Evolutionary conservation across 2,113 vertebrate genomes (phyloP), one percentile per base, ranked within the genome.

Genomic region (Petrocephalus zakoni): DNA sequence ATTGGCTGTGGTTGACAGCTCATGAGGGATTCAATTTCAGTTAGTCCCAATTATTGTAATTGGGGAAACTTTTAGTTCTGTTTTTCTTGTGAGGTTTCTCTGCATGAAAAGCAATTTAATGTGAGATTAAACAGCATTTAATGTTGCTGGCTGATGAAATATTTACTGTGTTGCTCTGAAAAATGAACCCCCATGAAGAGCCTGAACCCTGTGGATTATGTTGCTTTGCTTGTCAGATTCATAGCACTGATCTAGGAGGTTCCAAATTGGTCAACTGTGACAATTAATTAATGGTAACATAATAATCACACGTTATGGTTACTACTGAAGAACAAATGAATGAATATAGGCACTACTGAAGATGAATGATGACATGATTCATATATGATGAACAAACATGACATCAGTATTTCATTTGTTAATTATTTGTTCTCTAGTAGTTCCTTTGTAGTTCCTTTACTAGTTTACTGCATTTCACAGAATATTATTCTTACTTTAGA

Each of bases 61-160:
- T 9, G 49, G 55, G 19, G 9, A 21, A n/a, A 2, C 2, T 19
- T 61, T 75, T 75, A 17, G 6, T 37, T 29, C 87, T 17, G 75
- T 88, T 56, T 72, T 72, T n/a, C n/a, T n/a, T 87, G 58, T 51
- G 52, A 37, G 21, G 21, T 55, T 7, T 53, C 47, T 53, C 83
- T 83, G n/a, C 5, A 46, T n/a, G 47, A 75, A 37, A 84, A 55
- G 34, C 25, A 17, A 5, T 52, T 53, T 9, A 21, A 52, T 8
- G 25, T 89, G 29, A 53, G n/a, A 64, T 86, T 68, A 85, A 88
- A 84, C 82, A 21, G 52, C 47, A 75, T 87, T 75, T 81, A 56
- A 42, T 78, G 64, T 87, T 81, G 34, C 21, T 10, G 2, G 68
- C 49, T 56, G 88, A 89, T 89, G 47, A 55, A 89, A 86, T 87